Evolutionary conservation across 23 tunicate genomes (phyloP), one percentile per base, ranked within the genome.

Genomic region (Botrylloides violaceus): DNA sequence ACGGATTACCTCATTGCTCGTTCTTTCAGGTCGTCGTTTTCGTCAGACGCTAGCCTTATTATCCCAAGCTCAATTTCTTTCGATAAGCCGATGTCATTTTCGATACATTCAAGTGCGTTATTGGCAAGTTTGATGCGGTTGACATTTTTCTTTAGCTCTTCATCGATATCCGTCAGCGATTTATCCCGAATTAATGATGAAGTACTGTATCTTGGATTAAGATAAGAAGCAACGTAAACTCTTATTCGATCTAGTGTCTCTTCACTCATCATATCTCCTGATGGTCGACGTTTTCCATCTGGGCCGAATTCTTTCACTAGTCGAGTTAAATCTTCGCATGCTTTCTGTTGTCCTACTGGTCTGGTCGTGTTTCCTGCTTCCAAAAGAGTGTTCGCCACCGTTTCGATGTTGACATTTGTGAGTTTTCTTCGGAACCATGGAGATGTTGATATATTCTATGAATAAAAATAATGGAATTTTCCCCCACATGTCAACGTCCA

Each of bases 391-490:
- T 66, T 26, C n/a, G 65, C 66, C 48, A 82, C 88, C 24, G 77
- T 50, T 23, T 76, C 81, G 3, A 76, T 71, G 0, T 80, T 76
- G 20, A 82, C 59, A 4, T 35, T 50, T 19, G 58, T 60, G 36
- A 82, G 39, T 47, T 82, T 82, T 59, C 76, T 82, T 19, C 81
- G 65, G 77, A 82, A 82, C 88, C 88, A 82, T 18, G 68, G 71
- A 56, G 88, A 75, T 49, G 53, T 34, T 12, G 59, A 43, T 23
- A 82, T 82, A 0, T 66, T 64, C 86, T 81, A 28, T 9, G 60
- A 2, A 21, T 5, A 60, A 60, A 64, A 21, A 31, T 22, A 28
- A n/a, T n/a, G n/a, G n/a, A n/a, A n/a, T n/a, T n/a, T n/a, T n/a
- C n/a, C n/a, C n/a, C n/a, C n/a, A n/a, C n/a, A n/a, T n/a, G n/a